Conservation (phyloP, 2,113 vertebrate genomes). For the Poeciliopsis occidentalis region DNA sequence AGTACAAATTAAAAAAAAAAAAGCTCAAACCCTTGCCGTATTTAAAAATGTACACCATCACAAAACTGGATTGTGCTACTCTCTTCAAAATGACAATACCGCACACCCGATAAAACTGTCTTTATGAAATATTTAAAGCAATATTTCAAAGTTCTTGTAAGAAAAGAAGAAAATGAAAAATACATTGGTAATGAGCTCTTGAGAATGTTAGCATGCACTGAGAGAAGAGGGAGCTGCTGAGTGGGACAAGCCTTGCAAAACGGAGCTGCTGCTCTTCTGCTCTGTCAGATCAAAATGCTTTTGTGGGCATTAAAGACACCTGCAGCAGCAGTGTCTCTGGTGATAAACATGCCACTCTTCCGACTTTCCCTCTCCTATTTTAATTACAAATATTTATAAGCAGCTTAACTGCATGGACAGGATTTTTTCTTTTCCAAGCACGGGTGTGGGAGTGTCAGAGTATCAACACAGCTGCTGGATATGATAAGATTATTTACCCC, state of each 20-base stretch:
- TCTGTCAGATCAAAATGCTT: constrained; percentile 74
- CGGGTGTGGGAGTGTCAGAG: constrained; percentile 64
- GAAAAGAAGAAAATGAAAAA: constrained; percentile 62
- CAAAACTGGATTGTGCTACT: constrained; percentile 35
- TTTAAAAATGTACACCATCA: neutral
- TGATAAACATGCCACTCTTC: constrained; percentile 76
- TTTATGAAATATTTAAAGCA: constrained; percentile 53
- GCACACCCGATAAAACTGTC: constrained; percentile 33
- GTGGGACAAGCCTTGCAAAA: constrained; percentile 58
- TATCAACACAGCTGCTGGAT: constrained; percentile 72
- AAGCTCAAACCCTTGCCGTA: too few species aligned
- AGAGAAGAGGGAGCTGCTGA: constrained; percentile 25
- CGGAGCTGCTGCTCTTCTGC: constrained; percentile 51
- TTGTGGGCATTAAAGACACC: constrained; percentile 75
- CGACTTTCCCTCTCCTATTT: constrained; percentile 65
- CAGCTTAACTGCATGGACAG: constrained; percentile 74
- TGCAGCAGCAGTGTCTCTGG: constrained; percentile 71
- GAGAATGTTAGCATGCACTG: constrained; percentile 33
- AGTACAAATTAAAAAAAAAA: neutral
- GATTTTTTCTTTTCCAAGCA: constrained; percentile 64
- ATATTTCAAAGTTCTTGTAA: constrained; percentile 50
- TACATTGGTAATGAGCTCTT: constrained; percentile 63
- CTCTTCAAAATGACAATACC: constrained; percentile 32
- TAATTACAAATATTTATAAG: constrained; percentile 83
- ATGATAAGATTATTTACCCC: constrained; percentile 77